Evolutionary conservation across 2,888 invertebrate species (phyloP).

Genomic region (Ormyrus labotus): DNA sequence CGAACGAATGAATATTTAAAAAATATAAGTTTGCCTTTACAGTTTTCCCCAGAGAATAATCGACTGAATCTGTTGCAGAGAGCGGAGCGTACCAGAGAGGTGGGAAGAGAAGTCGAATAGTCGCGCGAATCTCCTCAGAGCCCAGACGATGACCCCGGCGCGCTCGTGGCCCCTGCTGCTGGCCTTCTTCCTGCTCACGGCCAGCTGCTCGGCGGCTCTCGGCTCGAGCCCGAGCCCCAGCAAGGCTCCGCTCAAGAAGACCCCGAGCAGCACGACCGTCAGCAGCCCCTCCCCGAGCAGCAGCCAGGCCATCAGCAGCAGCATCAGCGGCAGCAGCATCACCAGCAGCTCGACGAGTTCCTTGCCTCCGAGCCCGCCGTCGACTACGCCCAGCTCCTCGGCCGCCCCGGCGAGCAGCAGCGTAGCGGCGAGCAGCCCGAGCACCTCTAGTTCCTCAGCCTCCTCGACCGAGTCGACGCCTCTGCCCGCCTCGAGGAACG

Average conservation of each 20-base stretch:
- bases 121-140: background rate
- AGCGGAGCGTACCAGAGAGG: slow-evolving; percentile 14
- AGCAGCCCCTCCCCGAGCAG: slow-evolving; percentile 12
- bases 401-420: slow-evolving; percentile 61
- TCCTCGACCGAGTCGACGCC: slow-evolving; percentile 49
- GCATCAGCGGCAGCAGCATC: slow-evolving; percentile 57
- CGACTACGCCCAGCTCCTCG: slow-evolving; percentile 59
- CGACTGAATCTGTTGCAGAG: slow-evolving; percentile 18
- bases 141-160: no score
- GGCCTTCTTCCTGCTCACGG: slow-evolving; percentile 8
- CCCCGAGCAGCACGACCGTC: slow-evolving; percentile 9
- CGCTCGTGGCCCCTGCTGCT: background rate
- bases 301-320: slow-evolving; percentile 55
- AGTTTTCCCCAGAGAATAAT: no score
- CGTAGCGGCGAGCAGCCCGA: background rate
- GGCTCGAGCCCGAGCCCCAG: slow-evolving; percentile 13
- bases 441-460: background rate
- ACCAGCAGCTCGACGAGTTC: slow-evolving; percentile 48
- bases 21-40: no score
- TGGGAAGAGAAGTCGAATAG: background rate
- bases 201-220: slow-evolving; percentile 11
- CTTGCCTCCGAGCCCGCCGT: slow-evolving; percentile 61
- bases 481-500: slow-evolving; percentile 66
- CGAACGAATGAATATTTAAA: no score
- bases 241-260: slow-evolving; percentile 8